Evolutionary conservation across 2,113 vertebrate genomes (phyloP).

Genomic region (Daubentonia madagascariensis): DNA sequence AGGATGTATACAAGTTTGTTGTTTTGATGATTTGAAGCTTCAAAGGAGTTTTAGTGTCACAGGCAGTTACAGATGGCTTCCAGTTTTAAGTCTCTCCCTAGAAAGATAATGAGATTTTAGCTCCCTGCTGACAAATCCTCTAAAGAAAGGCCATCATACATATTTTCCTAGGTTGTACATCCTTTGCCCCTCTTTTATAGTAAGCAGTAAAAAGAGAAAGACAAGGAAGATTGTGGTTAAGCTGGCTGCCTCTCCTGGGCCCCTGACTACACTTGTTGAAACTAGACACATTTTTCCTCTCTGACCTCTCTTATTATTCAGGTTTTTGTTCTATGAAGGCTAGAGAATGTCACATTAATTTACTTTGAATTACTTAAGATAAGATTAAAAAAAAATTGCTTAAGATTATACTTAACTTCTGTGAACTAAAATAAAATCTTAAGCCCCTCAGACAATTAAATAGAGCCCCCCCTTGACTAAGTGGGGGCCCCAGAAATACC

Average conservation of each 20-base stretch:
- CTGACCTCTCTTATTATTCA: background rate
- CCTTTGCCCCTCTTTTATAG: background rate
- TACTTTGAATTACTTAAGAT: conserved; percentile 14
- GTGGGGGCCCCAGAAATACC: no score
- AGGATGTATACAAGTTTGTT: background rate
- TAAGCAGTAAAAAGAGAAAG: background rate
- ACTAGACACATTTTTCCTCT: background rate
- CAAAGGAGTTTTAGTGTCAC: background rate
- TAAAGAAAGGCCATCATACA: background rate
- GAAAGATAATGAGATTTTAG: conserved; percentile 50
- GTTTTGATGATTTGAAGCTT: background rate
- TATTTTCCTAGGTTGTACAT: background rate
- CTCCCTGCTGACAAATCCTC: conserved; percentile 25
- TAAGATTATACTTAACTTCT: no score
- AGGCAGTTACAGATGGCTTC: background rate
- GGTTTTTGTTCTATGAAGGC: background rate
- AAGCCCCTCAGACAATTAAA: no score
- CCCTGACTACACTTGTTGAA: background rate
- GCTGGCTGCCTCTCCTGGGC: background rate
- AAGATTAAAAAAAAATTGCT: no score
- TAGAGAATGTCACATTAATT: background rate
- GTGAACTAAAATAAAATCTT: no score
- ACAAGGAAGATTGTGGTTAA: background rate
- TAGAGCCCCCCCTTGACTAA: no score
- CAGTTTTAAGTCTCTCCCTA: conserved; percentile 3